phyloP scores from a whole-genome alignment of 2,797 vertebrate genomes.

The Podarcis lilfordi region DNA sequence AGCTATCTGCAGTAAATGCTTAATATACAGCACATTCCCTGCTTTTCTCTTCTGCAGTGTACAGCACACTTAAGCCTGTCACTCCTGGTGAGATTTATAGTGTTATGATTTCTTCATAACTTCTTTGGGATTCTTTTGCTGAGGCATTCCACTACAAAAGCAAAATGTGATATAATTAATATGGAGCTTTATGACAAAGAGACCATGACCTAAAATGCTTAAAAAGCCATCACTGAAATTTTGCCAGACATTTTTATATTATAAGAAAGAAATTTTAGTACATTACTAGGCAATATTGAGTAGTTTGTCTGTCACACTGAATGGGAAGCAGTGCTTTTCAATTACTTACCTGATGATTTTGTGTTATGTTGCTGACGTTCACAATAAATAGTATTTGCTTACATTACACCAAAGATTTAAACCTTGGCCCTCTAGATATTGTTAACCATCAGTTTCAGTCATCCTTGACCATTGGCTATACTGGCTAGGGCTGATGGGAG shows the following conservation, averaged over 20 bases:
- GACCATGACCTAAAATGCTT: constrained; percentile 11
- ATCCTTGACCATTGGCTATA: too few relatives aligned
- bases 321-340: constrained; percentile 7
- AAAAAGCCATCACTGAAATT: constrained; percentile 13
- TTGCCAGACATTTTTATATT: constrained; percentile 20
- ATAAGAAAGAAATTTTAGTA: constrained; percentile 8
- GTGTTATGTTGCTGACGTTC: constrained; percentile 7
- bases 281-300: neutral
- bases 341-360: constrained; percentile 5
- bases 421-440: neutral
- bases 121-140: constrained; percentile 2
- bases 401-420: neutral
- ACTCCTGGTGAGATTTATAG: constrained; percentile 13
- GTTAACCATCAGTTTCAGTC: too few relatives aligned
- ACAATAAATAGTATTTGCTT: constrained; percentile 4
- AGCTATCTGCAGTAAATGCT: constrained; percentile 16
- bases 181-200: constrained; percentile 13
- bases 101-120: constrained; percentile 34
- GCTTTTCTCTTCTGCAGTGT: constrained; percentile 4
- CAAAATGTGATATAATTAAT: constrained; percentile 25
- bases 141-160: neutral
- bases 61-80: constrained; percentile 20
- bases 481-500: too few relatives aligned
- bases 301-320: neutral
- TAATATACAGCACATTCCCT: constrained; percentile 17